These are phyloP conservation scores for Platycnemis pennipes DNA, from an alignment of 2,888 invertebrate species.

Conservation along the genomic window DNA sequence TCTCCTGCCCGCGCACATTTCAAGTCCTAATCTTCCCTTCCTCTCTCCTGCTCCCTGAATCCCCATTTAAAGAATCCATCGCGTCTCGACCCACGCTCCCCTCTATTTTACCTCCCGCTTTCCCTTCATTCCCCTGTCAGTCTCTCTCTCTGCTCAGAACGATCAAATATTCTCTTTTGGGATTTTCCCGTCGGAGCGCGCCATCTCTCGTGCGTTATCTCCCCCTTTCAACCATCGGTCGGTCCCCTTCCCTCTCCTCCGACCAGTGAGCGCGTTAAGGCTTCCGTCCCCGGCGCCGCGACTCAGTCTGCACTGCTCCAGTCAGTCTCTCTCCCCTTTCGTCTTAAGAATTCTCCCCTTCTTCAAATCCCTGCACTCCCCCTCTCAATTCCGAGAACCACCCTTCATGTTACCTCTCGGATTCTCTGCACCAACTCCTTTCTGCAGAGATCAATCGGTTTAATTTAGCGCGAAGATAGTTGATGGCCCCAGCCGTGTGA, in stretches of 20 bases:
- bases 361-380: no score
- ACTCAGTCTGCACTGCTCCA: neutral
- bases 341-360: no score
- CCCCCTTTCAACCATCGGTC: neutral
- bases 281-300: neutral
- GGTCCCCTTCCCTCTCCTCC: neutral
- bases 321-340: no score
- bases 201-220: neutral
- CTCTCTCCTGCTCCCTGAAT: neutral
- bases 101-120: neutral
- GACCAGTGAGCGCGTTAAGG: neutral
- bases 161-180: conserved; percentile 36
- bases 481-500: no score
- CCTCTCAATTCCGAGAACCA: no score
- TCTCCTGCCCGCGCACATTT: neutral
- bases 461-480: no score
- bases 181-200: neutral
- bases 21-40: neutral
- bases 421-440: no score
- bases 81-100: neutral
- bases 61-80: neutral
- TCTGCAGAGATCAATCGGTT: no score
- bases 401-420: no score
- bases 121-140: neutral
- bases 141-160: neutral